Evolutionary conservation across 2,888 invertebrate genomes (phyloP), one percentile per base, ranked within the genome.

Genomic region (Cordilura impudica): DNA sequence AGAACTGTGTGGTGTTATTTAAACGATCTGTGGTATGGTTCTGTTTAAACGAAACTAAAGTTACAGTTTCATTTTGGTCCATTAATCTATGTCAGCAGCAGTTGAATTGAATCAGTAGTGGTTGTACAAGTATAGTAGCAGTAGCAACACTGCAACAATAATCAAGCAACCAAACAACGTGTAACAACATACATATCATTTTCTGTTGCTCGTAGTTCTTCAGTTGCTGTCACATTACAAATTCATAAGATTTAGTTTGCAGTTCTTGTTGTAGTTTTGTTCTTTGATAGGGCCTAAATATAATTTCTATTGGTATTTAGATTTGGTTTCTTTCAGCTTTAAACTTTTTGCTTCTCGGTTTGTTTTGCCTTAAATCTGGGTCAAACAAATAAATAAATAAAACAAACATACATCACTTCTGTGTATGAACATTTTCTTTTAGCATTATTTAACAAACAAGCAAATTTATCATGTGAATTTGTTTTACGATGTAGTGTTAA

Each of bases 1-100:
- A 14, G 5, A 14, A 6, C 51, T 26, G 16, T 12, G 49, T 54
- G 29, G 14, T 75, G 18, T 49, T 18, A 31, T 29, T 16, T 26
- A 16, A 61, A 26, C 10, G 35, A 47, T 54, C 26, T 63, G n/a
- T 26, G 35, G 23, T 56, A 49, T 39, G 18, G 53, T 35, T 66
- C 58, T 56, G 73, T 66, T 12, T 56, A 63, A 69, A 43, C 69
- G 53, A 19, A 69, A 76, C 63, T 76, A 56, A 56, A 74, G 79
- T 79, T 67, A 75, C 71, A 75, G 63, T 75, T 79, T 67, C 67
- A 66, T 14, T 63, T 75, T 58, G 75, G 79, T 71, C 79, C 75
- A 79, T 79, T 79, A 79, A 79, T 79, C 79, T 79, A 67, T 79
- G 79, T 79, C 79, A 79, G 75, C 71, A 72, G 75, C 79, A 79